Evolutionary conservation across 2,113 vertebrate species (phyloP).

Genomic region (Podarcis raffonei): DNA sequence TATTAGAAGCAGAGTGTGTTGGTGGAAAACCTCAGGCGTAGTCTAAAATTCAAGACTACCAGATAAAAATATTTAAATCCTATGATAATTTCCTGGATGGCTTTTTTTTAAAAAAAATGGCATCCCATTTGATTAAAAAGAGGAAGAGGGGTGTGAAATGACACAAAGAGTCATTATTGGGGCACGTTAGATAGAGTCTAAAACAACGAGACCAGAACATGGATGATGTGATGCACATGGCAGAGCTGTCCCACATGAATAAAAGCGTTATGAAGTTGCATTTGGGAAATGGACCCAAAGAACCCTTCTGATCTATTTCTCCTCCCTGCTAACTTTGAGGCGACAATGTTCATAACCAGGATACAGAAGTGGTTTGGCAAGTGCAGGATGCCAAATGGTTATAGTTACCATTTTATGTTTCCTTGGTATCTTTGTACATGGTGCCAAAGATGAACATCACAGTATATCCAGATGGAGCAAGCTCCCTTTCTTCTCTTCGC

Average conservation of each 20-base stretch:
- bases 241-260: background rate
- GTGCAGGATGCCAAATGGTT: background rate
- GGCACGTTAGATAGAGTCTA: background rate
- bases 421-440: background rate
- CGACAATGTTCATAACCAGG: background rate
- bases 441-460: slow-evolving; percentile 32
- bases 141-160: slow-evolving; percentile 9
- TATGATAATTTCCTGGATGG: slow-evolving; percentile 68
- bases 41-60: slow-evolving; percentile 55
- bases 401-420: slow-evolving; percentile 22
- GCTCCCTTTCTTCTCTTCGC: background rate
- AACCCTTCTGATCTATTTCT: slow-evolving; percentile 14
- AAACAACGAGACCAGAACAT: background rate
- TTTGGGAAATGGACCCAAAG: background rate
- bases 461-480: background rate
- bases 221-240: background rate
- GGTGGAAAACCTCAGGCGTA: slow-evolving; percentile 26
- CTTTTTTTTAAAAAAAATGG: slow-evolving; percentile 44
- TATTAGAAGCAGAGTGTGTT: slow-evolving; percentile 33
- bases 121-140: slow-evolving; percentile 37
- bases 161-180: background rate
- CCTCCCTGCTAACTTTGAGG: slow-evolving; percentile 2
- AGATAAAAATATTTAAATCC: slow-evolving; percentile 60
- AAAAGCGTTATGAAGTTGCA: background rate
- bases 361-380: slow-evolving; percentile 39